Percentiles rank a stretch among this genome's conserved stretches.
Evolutionary conservation across 2,797 vertebrate species (phyloP).

Genomic region (Dallia pectoralis): DNA sequence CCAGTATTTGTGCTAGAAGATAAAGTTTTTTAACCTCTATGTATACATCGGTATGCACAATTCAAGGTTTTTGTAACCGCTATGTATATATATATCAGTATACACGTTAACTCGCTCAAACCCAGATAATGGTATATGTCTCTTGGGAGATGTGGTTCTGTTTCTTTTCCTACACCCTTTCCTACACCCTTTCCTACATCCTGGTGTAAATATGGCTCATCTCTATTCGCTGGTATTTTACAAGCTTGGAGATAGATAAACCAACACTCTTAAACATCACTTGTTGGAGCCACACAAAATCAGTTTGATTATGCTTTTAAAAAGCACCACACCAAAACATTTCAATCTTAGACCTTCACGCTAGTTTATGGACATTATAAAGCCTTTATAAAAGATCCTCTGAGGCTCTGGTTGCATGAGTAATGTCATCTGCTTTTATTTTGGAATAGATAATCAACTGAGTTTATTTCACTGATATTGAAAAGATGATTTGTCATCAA

Average conservation of each 20-base stretch:
- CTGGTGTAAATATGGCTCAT: conserved; percentile 27
- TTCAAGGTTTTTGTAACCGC: too few relatives aligned
- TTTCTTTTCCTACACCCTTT: conserved; percentile 15
- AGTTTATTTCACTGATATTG: conserved; percentile 21
- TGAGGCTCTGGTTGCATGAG: conserved; percentile 24
- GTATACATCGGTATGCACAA: too few relatives aligned
- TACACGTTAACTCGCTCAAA: conserved; percentile 26
- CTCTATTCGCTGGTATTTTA: neutral
- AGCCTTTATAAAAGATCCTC: conserved; percentile 16
- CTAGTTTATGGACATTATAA: conserved; percentile 2
- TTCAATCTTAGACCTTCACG: neutral
- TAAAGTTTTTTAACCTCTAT: too few relatives aligned
- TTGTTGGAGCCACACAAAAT: conserved; percentile 2
- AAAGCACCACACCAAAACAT: neutral
- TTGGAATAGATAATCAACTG: conserved; percentile 5
- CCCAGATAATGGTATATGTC: conserved; percentile 32
- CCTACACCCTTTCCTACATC: conserved; percentile 12
- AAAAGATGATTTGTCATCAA: conserved; percentile 18
- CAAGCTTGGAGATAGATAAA: neutral
- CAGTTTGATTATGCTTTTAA: conserved; percentile 5
- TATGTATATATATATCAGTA: neutral
- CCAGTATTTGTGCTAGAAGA: too few relatives aligned
- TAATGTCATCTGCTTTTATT: conserved; percentile 21
- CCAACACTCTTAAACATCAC: conserved; percentile 4
- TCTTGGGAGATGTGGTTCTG: conserved; percentile 20